Conservation (phyloP, 2,888 invertebrate genomes). For the Troglohyphantes excavatus region DNA sequence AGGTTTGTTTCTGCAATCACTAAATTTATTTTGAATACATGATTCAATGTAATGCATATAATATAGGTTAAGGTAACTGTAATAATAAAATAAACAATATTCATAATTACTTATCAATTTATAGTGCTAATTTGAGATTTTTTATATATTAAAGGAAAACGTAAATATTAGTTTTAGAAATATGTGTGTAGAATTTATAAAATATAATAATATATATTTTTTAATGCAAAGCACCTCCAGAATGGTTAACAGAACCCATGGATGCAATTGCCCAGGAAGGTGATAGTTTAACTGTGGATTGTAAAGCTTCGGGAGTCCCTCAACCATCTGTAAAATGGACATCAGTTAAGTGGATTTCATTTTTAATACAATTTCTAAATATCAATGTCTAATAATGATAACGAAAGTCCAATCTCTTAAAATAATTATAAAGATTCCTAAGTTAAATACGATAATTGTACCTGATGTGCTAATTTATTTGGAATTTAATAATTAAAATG, state of each 20-base stretch:
- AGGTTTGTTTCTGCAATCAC: too few species aligned
- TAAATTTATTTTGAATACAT: too few species aligned
- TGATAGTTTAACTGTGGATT: constrained; percentile 69
- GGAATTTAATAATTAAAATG: too few species aligned
- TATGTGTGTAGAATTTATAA: too few species aligned
- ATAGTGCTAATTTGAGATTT: neutral
- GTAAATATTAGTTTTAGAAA: neutral
- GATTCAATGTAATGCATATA: too few species aligned
- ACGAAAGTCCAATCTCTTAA: too few species aligned
- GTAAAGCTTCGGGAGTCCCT: constrained; percentile 77
- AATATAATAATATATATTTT: neutral
- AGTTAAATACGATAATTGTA: too few species aligned
- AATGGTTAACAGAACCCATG: constrained; percentile 79
- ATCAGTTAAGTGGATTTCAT: constrained; percentile 36
- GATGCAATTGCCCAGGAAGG: constrained; percentile 61
- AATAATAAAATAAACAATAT: neutral
- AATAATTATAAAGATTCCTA: too few species aligned
- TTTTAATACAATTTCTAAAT: too few species aligned
- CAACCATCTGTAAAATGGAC: constrained; percentile 76
- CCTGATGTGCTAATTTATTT: too few species aligned
- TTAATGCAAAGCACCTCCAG: constrained; percentile 71
- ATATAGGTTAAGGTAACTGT: too few species aligned
- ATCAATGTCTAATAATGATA: too few species aligned
- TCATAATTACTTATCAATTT: neutral
- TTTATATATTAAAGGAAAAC: neutral